Percentiles rank a stretch among this genome's conserved stretches.
Conservation (phyloP, 2,888 invertebrate genomes). For the Sarcophaga caerulescens region DNA sequence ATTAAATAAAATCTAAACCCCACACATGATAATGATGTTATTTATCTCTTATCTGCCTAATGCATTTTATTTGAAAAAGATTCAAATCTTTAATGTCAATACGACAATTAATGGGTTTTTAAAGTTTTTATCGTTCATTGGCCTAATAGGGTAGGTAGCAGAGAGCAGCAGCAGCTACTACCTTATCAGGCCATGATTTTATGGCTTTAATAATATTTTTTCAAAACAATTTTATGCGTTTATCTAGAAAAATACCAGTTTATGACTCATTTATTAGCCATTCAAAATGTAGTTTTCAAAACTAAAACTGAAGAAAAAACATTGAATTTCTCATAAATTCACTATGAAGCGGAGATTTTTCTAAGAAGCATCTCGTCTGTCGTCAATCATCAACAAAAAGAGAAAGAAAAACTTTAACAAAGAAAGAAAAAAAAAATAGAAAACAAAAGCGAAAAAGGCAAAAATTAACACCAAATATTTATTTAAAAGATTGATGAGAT, state of each 20-base stretch:
- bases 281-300: not conserved
- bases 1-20: not conserved
- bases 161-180: no score
- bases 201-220: no score
- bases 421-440: not conserved
- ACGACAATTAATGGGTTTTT: not conserved
- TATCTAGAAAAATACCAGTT: constrained; percentile 16
- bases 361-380: not conserved
- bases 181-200: not conserved
- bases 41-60: not conserved
- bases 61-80: not conserved
- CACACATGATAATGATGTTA: not conserved
- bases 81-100: not conserved
- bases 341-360: not conserved
- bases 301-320: no score
- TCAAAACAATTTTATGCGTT: not conserved
- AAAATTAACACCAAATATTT: not conserved
- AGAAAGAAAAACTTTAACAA: not conserved
- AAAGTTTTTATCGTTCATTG: not conserved
- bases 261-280: constrained; percentile 22
- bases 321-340: not conserved
- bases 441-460: not conserved
- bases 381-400: no score
- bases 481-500: not conserved
- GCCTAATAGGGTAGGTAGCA: not conserved